Evolutionary conservation across 2,888 invertebrate genomes (phyloP).

Genomic region (Laothoe populi): DNA sequence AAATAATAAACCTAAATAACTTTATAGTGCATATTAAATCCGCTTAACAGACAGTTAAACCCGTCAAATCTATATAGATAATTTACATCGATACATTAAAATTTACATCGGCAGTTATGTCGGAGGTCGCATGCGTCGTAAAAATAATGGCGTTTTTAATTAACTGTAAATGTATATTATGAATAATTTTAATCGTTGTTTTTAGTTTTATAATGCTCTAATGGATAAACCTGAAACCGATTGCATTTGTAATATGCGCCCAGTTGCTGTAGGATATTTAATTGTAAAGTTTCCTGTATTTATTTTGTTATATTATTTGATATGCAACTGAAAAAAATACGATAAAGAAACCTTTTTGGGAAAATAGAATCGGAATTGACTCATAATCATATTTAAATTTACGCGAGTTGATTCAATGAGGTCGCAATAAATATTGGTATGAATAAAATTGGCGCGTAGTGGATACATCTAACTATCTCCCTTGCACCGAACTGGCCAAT

Average conservation of each 20-base stretch:
- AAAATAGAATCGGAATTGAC: too few species aligned
- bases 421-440: too few species aligned
- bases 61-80: background rate
- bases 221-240: background rate
- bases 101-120: background rate
- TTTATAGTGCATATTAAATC: background rate
- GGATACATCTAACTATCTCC: too few species aligned
- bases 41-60: background rate
- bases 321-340: too few species aligned
- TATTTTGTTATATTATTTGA: too few species aligned
- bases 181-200: background rate
- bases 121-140: conserved; percentile 11
- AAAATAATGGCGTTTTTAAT: background rate
- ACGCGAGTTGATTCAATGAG: too few species aligned
- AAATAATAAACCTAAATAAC: background rate
- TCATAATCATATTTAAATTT: too few species aligned
- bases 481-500: too few species aligned
- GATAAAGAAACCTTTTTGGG: too few species aligned
- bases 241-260: conserved; percentile 1
- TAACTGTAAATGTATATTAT: background rate
- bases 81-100: background rate
- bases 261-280: background rate
- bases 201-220: background rate
- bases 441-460: too few species aligned
- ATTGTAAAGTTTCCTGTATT: too few species aligned